Base-by-base conservation (phyloP, 2,888 invertebrate genomes). In the Tiphia femorata region DNA sequence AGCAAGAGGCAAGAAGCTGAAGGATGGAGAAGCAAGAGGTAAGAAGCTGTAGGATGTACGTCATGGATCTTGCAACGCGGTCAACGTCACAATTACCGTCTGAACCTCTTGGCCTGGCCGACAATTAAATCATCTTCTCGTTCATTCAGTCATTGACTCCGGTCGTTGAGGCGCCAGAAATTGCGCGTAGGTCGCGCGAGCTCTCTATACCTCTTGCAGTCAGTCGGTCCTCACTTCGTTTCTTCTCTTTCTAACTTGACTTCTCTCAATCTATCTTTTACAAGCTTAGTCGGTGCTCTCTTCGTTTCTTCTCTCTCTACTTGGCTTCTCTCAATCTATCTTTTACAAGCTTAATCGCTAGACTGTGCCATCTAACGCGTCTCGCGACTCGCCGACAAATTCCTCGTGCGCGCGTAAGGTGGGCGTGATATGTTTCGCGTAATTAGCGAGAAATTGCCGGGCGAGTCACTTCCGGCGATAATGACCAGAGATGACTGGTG, bases 41-140 rank as follows among this genome's bases (percentile, higher is more conserved):
- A 25, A 35, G 19, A n/a, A 29, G 12, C 16, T 1, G 14, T 5
- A 14, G 38, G 38, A 47, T 40, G 42, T 47, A 27, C 25, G 52
- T 38, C 57, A 43, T 56, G 49, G 64, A 47, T 51, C 59, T 42
- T 37, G 41, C 37, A 29, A 37, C 35, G 35, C 19, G 19, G 29
- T 43, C 46, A 60, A 50, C 56, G 66, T 70, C 49, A 49, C 51
- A 43, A 52, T 43, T 49, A 64, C 62, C 54, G 53, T 59, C 73
- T 75, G 75, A 71, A 75, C 76, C 64, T n/a, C n/a, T 51, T 72
- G 70, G 64, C 71, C 63, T 40, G 10, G 21, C 43, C 49, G 65
- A 56, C 64, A 79, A 79, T 79, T 78, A 78, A 79, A 79, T 79
- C 75, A 79, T 78, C 75, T 66, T 57, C 38, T 62, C 55, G 57